phyloP scores from a whole-genome alignment of 2,797 vertebrate genomes.

The Eulemur mongoz region DNA sequence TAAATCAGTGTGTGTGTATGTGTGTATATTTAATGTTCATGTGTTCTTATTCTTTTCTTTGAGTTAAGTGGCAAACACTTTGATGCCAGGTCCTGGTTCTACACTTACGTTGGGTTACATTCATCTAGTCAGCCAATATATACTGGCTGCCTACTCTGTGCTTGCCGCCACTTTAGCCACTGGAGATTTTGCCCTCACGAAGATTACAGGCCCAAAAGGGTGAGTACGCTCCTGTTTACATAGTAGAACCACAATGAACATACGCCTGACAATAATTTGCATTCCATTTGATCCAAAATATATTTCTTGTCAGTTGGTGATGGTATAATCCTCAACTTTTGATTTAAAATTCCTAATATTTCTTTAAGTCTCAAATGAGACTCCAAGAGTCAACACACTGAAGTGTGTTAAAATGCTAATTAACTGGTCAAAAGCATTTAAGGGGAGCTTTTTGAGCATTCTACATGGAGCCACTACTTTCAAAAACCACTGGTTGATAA shows the following conservation, averaged over 20 bases:
- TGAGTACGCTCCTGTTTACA: background rate
- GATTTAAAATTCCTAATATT: constrained; percentile 36
- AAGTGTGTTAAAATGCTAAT: background rate
- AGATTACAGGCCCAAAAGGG: background rate
- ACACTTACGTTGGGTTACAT: background rate
- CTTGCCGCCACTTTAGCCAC: background rate
- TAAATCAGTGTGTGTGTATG: background rate
- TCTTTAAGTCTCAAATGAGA: background rate
- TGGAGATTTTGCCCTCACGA: background rate
- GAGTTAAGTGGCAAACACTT: background rate
- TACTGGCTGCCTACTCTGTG: background rate
- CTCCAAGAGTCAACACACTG: background rate
- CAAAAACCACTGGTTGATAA: background rate
- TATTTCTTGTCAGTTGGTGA: background rate
- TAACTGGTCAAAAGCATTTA: background rate
- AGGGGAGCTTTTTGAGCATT: background rate
- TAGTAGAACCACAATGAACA: background rate
- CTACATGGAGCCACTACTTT: background rate
- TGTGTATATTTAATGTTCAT: background rate
- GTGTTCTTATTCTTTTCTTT: background rate
- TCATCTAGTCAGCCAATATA: background rate
- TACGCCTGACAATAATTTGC: background rate
- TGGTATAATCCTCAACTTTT: background rate
- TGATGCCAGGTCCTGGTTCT: background rate
- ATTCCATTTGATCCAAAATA: background rate